Conservation (phyloP, 2,888 invertebrate species). For the Craniophora ligustri region DNA sequence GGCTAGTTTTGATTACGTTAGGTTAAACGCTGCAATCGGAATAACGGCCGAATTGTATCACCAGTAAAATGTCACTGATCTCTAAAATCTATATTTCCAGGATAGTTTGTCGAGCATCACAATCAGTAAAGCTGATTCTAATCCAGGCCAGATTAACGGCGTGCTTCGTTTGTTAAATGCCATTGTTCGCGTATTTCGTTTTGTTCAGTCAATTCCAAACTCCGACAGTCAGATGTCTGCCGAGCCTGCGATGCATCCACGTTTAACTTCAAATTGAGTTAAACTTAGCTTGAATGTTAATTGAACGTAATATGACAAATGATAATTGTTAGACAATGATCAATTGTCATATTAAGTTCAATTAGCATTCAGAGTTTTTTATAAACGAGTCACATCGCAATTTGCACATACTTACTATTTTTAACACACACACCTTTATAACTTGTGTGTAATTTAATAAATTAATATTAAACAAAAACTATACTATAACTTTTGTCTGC, state of each 20-base stretch:
- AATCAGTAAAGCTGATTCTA: conserved; percentile 13
- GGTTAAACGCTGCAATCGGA: not conserved
- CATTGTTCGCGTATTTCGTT: conserved; percentile 30
- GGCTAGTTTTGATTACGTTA: too few species aligned
- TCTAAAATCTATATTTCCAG: conserved; percentile 1
- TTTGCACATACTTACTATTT: too few species aligned
- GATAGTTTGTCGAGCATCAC: conserved; percentile 7
- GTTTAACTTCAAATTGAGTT: conserved; percentile 5
- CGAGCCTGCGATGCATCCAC: conserved; percentile 18
- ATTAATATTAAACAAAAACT: too few species aligned
- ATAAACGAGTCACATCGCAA: too few species aligned
- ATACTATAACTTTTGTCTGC: too few species aligned
- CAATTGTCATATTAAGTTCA: too few species aligned
- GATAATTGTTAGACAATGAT: too few species aligned
- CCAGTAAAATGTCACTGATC: not conserved
- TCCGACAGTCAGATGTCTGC: too few species aligned
- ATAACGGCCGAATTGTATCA: not conserved
- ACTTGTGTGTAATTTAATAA: too few species aligned
- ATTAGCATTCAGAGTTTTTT: too few species aligned
- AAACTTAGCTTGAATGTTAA: conserved; percentile 2
- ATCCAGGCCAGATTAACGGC: conserved; percentile 20
- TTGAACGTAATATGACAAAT: too few species aligned
- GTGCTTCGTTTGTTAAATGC: conserved; percentile 27
- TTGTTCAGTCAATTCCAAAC: conserved; percentile 27
- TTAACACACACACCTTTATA: too few species aligned